Evolutionary conservation across 2,113 vertebrate species (phyloP).

Genomic region (Murina feae): DNA sequence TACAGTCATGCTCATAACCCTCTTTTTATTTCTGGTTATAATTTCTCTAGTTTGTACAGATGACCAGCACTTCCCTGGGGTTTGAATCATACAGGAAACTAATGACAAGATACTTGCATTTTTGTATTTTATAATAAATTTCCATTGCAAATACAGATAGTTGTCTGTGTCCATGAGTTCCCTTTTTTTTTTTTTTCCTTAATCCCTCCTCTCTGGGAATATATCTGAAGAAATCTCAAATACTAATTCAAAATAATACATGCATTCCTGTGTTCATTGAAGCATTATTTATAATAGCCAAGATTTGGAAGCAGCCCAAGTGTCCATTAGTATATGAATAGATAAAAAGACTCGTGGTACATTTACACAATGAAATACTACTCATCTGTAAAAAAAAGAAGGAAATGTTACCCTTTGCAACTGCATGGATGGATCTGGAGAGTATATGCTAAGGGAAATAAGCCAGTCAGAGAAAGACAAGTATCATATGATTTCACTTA

Average conservation of each 20-base stretch:
- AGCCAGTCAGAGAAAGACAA: neutral
- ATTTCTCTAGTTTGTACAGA: neutral
- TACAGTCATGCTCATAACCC: too few species aligned
- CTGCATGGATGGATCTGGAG: neutral
- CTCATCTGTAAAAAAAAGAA: neutral
- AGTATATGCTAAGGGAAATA: neutral
- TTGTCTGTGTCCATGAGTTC: neutral
- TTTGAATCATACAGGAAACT: neutral
- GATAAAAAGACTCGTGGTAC: neutral
- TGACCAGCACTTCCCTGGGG: neutral
- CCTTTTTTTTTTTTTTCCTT: neutral
- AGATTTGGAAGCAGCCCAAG: neutral
- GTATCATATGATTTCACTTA: neutral
- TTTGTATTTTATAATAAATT: neutral
- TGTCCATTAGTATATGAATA: neutral
- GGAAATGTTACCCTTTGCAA: neutral
- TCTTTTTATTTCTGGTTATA: neutral
- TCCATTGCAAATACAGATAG: neutral
- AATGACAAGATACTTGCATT: conserved; percentile 1
- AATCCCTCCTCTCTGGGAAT: neutral
- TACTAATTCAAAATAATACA: neutral
- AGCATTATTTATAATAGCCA: neutral
- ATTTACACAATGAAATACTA: neutral
- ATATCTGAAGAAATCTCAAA: neutral
- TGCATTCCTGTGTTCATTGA: neutral